These are phyloP conservation scores for Buathra laborator DNA, from an alignment of 2,888 invertebrate genomes.

Conservation along the genomic window DNA sequence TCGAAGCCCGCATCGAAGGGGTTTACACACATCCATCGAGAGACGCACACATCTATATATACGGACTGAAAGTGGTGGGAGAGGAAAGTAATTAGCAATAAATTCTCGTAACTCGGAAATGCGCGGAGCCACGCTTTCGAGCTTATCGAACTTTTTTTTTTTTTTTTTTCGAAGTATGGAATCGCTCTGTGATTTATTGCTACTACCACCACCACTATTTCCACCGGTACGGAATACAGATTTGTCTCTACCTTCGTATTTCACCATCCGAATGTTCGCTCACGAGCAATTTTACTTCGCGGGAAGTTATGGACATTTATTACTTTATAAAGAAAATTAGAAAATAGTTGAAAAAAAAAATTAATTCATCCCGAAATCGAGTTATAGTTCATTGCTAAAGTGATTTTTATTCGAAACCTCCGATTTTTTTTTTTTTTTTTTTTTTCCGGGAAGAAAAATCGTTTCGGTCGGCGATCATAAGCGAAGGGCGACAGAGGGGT, in stretches of 20 bases:
- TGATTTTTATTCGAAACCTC: too few relatives aligned
- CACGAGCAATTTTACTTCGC: background rate
- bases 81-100: conserved; percentile 66
- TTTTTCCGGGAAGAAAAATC: background rate
- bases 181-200: conserved; percentile 53
- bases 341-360: background rate
- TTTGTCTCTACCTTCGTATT: background rate
- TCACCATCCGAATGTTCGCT: background rate
- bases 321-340: background rate
- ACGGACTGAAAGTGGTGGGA: background rate
- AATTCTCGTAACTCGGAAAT: conserved; percentile 60
- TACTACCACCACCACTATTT: background rate
- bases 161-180: conserved; percentile 29
- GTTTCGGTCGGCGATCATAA: background rate
- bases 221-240: conserved; percentile 3
- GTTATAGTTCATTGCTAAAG: background rate
- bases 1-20: conserved; percentile 9
- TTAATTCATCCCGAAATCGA: background rate
- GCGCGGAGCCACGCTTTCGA: conserved; percentile 32
- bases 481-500: background rate
- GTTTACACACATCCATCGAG: background rate
- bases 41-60: background rate
- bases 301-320: background rate
- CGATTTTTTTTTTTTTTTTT: too few relatives aligned
- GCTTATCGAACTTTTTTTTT: conserved; percentile 57